Conservation (phyloP, 2,888 invertebrate genomes). For the Drosophila hamatofila region DNA sequence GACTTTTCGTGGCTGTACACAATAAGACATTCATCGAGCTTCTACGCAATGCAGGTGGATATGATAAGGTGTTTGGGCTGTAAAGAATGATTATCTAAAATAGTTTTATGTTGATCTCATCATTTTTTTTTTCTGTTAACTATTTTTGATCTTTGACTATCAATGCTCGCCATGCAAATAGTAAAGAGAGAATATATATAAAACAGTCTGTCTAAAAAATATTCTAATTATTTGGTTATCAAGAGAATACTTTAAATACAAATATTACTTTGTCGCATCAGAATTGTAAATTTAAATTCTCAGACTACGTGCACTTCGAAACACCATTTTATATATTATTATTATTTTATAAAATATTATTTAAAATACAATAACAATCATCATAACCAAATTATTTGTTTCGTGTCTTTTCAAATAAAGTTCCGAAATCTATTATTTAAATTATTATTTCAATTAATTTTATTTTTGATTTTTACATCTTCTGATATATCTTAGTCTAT, state of each 20-base stretch:
- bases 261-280: neutral
- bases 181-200: too few species aligned
- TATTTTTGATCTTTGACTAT: neutral
- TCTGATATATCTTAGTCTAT: too few species aligned
- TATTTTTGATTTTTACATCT: neutral
- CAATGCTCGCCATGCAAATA: neutral
- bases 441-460: neutral
- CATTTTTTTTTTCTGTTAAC: neutral
- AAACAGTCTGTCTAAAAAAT: too few species aligned
- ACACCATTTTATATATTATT: too few species aligned
- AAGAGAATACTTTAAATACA: neutral
- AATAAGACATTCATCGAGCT: neutral
- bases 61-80: slow-evolving; percentile 2
- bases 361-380: too few species aligned
- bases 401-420: too few species aligned
- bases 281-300: neutral
- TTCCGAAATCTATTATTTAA: too few species aligned
- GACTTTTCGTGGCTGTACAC: slow-evolving; percentile 24
- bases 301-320: neutral
- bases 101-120: neutral
- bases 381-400: too few species aligned
- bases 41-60: neutral
- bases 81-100: neutral
- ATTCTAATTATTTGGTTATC: too few species aligned
- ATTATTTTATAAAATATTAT: too few species aligned